A percentile compares a stretch with the other conserved stretches of the same genome.
Conservation (phyloP, 2,113 vertebrate genomes). For the Thamnophis sirtalis region DNA sequence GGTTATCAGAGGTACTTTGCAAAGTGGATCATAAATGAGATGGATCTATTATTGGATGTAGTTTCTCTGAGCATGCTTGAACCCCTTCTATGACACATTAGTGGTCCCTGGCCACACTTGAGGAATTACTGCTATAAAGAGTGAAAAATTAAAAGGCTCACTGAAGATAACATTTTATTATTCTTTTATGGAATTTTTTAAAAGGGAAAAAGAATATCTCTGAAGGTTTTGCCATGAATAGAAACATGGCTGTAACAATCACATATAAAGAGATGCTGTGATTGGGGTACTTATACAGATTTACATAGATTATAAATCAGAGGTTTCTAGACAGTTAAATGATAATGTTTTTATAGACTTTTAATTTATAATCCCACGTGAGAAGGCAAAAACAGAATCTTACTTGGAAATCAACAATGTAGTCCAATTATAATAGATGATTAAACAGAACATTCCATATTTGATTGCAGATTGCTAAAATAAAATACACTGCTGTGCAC, state of each 20-base stretch:
- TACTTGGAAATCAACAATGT: background rate
- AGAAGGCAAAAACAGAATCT: background rate
- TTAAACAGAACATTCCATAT: background rate
- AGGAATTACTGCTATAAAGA: slow-evolving; percentile 21
- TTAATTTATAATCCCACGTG: background rate
- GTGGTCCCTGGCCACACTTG: background rate
- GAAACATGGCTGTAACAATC: slow-evolving; percentile 28
- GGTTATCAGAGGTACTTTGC: background rate
- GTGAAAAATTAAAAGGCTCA: slow-evolving; percentile 38
- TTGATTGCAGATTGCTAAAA: background rate
- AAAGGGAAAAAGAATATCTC: slow-evolving; percentile 29
- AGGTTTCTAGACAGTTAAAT: slow-evolving; percentile 2
- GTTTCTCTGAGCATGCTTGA: background rate
- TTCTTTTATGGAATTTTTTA: slow-evolving; percentile 15
- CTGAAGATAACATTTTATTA: slow-evolving; percentile 31
- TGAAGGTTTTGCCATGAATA: slow-evolving; percentile 4
- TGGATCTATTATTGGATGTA: background rate
- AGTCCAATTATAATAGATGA: slow-evolving; percentile 14
- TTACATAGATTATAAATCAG: background rate
- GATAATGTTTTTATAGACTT: slow-evolving; percentile 9
- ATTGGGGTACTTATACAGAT: background rate
- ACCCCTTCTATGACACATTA: background rate
- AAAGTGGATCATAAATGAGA: background rate
- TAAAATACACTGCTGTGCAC: background rate
- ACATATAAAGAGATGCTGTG: background rate